These are phyloP conservation scores for Drosophila nasuta DNA, from an alignment of 1,140 invertebrate genomes.

Conservation along the genomic window DNA sequence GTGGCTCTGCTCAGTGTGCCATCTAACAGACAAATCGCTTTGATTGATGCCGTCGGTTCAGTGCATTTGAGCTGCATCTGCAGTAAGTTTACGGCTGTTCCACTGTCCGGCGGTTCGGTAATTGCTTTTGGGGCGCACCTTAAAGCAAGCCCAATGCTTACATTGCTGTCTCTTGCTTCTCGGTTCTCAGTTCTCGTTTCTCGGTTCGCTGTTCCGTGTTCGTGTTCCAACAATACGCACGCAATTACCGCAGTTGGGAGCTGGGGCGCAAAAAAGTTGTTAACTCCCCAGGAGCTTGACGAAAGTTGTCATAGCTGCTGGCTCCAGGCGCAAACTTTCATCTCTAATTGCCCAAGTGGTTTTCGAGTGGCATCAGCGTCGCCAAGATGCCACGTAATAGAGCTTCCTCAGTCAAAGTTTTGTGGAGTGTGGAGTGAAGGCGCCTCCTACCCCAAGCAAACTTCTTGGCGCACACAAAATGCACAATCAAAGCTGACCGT, in stretches of 20 bases:
- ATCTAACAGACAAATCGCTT: slow-evolving; percentile 52
- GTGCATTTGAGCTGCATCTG: slow-evolving; percentile 49
- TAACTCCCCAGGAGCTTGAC: slow-evolving; percentile 62
- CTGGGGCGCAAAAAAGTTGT: slow-evolving; percentile 50
- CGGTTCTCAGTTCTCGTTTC: background rate
- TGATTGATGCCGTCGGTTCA: slow-evolving; percentile 49
- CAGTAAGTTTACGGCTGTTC: slow-evolving; percentile 38
- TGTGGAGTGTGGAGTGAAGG: slow-evolving; percentile 3
- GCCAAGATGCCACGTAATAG: slow-evolving; percentile 67
- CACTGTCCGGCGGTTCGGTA: slow-evolving; percentile 32
- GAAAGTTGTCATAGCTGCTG: slow-evolving; percentile 74
- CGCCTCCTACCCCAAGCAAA: background rate
- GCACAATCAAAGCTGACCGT: slow-evolving; percentile 79
- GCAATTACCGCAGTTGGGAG: slow-evolving; percentile 74
- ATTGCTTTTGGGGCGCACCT: slow-evolving; percentile 55
- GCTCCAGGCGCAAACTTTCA: slow-evolving; percentile 64
- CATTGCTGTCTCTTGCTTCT: too few relatives aligned
- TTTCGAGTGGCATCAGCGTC: slow-evolving; percentile 69
- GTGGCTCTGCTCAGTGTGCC: background rate
- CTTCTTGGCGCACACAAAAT: slow-evolving; percentile 58
- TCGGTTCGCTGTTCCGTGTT: slow-evolving; percentile 14
- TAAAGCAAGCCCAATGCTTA: slow-evolving; percentile 19
- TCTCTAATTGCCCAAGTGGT: slow-evolving; percentile 81
- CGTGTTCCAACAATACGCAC: slow-evolving; percentile 70
- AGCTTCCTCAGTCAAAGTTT: slow-evolving; percentile 53